Evolutionary conservation across 1,140 invertebrate genomes (phyloP), one percentile per base, ranked within the genome.

Genomic region (Reticulitermes speratus): DNA sequence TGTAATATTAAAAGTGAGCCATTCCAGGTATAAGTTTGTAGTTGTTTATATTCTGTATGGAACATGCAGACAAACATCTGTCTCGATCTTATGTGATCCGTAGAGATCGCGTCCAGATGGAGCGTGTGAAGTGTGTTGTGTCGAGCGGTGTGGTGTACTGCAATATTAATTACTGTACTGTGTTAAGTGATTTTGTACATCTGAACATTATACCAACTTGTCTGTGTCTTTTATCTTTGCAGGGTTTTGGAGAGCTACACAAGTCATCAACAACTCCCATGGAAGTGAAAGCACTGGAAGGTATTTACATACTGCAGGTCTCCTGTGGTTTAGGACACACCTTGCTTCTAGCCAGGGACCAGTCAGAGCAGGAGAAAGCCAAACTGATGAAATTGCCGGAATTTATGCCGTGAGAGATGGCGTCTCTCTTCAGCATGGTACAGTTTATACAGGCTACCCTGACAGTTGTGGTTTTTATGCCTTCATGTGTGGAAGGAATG

Each of bases 261-360:
- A 97, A 97, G 89, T 97, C 97, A 0, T 96, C 96, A 25, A 96
- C 97, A 8, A 94, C 93, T 59, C 97, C 97, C n/a, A 96, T 97
- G 91, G 97, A 98, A 92, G 96, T 98, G 25, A 96, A 95, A 87
- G 94, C 95, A 52, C 91, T 98, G 88, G 95, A 96, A 83, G 96
- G 96, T 75, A 91, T 97, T 45, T 96, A 97, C 90, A 94, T 98
- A 82, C 94, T 95, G 87, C 93, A 95, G 83, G 94, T 98, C 25
- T 91, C 96, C 16, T 97, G 97, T 94, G 97, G 97, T 30, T 94
- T 95, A 87, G 96, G 95, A 23, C 97, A 98, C 90, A 96, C 96
- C 2, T 90, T 97, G 86, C 91, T 98, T 88, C 93, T 96, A 75
- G 95, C 93, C 21, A 90, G 94, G 25, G 93, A 94, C 88, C 93